phyloP scores from a whole-genome alignment of 2,113 vertebrate genomes.

The Hyaena hyaena region DNA sequence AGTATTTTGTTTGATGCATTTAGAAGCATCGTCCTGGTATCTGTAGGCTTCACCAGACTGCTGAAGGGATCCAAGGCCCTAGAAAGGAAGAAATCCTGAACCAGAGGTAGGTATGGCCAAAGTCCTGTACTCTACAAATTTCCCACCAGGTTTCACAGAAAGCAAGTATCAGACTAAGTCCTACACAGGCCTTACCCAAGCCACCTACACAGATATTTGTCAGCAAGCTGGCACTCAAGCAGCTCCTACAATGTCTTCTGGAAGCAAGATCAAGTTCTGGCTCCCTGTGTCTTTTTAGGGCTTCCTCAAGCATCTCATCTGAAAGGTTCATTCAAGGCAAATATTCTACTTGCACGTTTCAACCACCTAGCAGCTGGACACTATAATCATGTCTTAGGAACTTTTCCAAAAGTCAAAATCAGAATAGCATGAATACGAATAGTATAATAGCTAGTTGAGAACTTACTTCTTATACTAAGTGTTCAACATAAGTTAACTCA shows the following conservation, averaged over 20 bases:
- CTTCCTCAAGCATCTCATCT: not conserved
- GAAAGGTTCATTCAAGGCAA: conserved; percentile 35
- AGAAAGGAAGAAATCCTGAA: not conserved
- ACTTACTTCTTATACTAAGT: not conserved
- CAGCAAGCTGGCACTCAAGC: not conserved
- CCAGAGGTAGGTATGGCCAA: not conserved
- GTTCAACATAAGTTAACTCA: not conserved
- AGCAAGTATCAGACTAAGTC: not conserved
- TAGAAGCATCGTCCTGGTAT: not conserved
- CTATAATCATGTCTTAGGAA: not conserved
- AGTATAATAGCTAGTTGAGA: not conserved
- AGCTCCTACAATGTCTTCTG: not conserved
- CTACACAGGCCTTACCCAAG: no score
- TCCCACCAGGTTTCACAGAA: not conserved
- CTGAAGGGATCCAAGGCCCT: not conserved
- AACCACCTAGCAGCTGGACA: not conserved
- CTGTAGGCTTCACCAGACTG: not conserved
- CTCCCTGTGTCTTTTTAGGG: not conserved
- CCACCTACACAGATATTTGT: not conserved
- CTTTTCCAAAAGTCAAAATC: conserved; percentile 26
- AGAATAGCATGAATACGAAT: not conserved
- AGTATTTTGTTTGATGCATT: not conserved
- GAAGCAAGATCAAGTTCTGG: not conserved
- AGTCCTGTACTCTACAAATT: not conserved
- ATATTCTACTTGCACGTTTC: not conserved